Conservation (phyloP, 1,140 invertebrate genomes). For the Drosophila murphyi region DNA sequence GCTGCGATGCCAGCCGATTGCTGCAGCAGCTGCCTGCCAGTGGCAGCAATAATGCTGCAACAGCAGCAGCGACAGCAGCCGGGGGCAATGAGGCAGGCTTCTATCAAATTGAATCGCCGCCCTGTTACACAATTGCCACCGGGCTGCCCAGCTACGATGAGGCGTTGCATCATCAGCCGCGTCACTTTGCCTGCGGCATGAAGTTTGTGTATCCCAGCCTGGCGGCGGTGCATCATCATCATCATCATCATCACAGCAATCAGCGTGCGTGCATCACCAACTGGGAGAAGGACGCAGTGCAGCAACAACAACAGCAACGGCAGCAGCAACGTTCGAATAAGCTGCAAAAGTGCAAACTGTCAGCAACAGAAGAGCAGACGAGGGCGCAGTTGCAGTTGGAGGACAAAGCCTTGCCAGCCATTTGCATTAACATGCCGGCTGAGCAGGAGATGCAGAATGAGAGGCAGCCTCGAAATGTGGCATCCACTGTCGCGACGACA, state of each 20-base stretch:
- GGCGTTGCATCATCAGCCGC: constrained; percentile 85
- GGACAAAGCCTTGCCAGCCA: constrained; percentile 60
- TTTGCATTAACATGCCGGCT: constrained; percentile 79
- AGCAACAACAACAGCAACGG: constrained; percentile 31
- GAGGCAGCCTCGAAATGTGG: constrained; percentile 31
- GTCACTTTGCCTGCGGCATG: constrained; percentile 82
- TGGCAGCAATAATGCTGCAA: constrained; percentile 25
- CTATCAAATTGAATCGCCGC: constrained; percentile 85
- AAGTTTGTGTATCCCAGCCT: constrained; percentile 81
- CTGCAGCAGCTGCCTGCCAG: constrained; percentile 48
- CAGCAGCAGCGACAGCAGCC: constrained; percentile 7
- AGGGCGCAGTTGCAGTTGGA: constrained; percentile 1
- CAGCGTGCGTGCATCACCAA: constrained; percentile 60
- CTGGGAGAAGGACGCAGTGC: constrained; percentile 76
- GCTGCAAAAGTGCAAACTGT: constrained; percentile 81
- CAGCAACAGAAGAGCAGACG: constrained; percentile 56
- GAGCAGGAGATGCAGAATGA: constrained; percentile 34
- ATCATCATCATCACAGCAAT: constrained; percentile 53
- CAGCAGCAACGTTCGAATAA: constrained; percentile 60
- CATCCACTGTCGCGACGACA: constrained; percentile 22
- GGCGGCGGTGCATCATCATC: constrained; percentile 82
- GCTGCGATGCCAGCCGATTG: constrained; percentile 67
- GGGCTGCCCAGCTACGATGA: constrained; percentile 87
- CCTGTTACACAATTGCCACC: constrained; percentile 87
- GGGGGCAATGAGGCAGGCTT: constrained; percentile 64